Evolutionary conservation across 2,888 invertebrate genomes (phyloP), one percentile per base, ranked within the genome.

Genomic region (Noctua fimbriata): DNA sequence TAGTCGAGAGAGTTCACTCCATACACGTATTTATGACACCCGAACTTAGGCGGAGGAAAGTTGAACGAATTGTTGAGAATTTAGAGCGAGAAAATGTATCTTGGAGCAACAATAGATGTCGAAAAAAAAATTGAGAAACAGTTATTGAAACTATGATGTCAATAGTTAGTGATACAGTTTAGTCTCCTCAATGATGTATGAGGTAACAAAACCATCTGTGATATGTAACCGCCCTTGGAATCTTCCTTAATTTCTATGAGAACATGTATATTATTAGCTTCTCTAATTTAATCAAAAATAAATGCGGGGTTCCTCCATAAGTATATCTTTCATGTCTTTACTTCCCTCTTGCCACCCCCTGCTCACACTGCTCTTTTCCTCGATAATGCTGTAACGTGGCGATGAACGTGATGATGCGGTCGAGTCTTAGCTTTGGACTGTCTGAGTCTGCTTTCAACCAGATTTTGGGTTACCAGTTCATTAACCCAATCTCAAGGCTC

Each of bases 1-100:
- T 83, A 60, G 52, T 66, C 41, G 49, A 66, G 84, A 83, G 83
- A 87, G 87, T 80, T 84, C 80, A 76, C 47, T 79, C 55, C 71
- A 79, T 72, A 66, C 79, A 77, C 66, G 36, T 44, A 49, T 79
- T 74, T 76, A 75, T 87, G 71, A 73, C 63, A 60, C n/a, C 47
- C 52, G 69, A 86, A 78, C 65, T 63, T 32, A 63, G 9, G 7
- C 12, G 28, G 12, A 78, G 32, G 24, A 73, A 79, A 66, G 60
- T 86, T 65, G 65, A 67, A 76, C 58, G 63, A 70, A 65, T 74
- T 73, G 36, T 69, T 60, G 44, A 82, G 63, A 75, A 78, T 82
- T 63, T 32, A 28, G 67, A 81, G 14, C 58, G 24, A 69, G 60
- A 44, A 81, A 72, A 83, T 72, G 41, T 28, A n/a, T 60, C 16